A percentile compares a stretch with the other conserved stretches of the same genome.
phyloP scores from a whole-genome alignment of 2,888 invertebrate genomes.

The Cosmia trapezina region DNA sequence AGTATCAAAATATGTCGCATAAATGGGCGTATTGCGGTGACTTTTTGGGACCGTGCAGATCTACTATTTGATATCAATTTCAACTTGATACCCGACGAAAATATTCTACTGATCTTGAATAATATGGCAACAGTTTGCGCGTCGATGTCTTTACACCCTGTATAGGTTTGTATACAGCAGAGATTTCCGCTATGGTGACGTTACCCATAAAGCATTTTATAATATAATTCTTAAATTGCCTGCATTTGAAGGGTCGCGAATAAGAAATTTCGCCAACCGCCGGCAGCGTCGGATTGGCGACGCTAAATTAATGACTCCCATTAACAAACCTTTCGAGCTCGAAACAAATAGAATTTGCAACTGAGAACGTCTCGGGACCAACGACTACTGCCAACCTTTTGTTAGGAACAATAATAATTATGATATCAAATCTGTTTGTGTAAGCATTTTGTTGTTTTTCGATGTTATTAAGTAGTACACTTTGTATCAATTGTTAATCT shows the following conservation, averaged over 20 bases:
- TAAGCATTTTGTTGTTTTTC: conserved; percentile 30
- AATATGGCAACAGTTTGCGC: too few relatives aligned
- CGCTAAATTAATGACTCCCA: conserved; percentile 75
- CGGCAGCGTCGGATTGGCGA: conserved; percentile 69
- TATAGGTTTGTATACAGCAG: background rate
- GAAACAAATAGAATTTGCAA: conserved; percentile 74
- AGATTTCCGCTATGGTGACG: conserved; percentile 12
- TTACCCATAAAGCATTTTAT: conserved; percentile 25
- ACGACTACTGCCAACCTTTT: conserved; percentile 43
- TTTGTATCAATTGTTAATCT: conserved; percentile 33
- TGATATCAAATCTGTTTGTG: conserved; percentile 42
- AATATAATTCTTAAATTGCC: conserved; percentile 52
- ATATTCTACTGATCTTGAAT: too few relatives aligned
- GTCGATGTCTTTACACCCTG: too few relatives aligned
- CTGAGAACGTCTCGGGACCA: conserved; percentile 32
- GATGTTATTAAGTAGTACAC: conserved; percentile 25
- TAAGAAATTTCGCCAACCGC: conserved; percentile 60
- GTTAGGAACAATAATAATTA: conserved; percentile 51
- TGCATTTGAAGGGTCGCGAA: conserved; percentile 57
- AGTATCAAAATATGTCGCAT: too few relatives aligned
- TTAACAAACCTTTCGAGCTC: conserved; percentile 72
- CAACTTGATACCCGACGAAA: too few relatives aligned
- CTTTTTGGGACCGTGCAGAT: too few relatives aligned
- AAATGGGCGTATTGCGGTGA: too few relatives aligned
- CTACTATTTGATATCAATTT: too few relatives aligned